Conservation (phyloP, 2,888 invertebrate genomes). For the Pristionchus maxplancki region DNA sequence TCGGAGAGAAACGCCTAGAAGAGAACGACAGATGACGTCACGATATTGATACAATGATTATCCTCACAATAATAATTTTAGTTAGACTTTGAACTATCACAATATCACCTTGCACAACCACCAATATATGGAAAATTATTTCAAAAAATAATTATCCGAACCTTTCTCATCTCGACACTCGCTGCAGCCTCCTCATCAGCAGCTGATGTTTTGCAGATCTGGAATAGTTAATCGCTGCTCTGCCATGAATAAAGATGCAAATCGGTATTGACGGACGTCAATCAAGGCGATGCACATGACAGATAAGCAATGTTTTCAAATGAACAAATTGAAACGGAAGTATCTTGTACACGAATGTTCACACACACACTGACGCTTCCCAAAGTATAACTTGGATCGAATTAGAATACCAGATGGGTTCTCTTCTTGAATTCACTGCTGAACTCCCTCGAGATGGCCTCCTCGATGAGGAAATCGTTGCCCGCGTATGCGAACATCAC, state of each 20-base stretch:
- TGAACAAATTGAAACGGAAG: background rate
- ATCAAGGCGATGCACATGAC: background rate
- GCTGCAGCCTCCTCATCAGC: conserved; percentile 4
- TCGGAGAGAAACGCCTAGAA: background rate
- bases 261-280: background rate
- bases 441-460: conserved; percentile 51
- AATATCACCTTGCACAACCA: no score
- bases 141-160: no score
- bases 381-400: no score
- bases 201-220: conserved; percentile 33
- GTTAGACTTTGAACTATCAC: no score
- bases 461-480: conserved; percentile 55
- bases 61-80: no score
- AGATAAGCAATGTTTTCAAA: background rate
- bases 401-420: background rate
- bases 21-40: background rate
- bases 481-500: conserved; percentile 54
- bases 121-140: no score
- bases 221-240: background rate
- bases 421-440: conserved; percentile 44
- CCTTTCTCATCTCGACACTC: conserved; percentile 16
- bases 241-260: background rate
- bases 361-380: no score
- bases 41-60: no score
- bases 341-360: no score